Base-by-base conservation (phyloP, 2,113 vertebrate species). In the Lates calcarifer region DNA sequence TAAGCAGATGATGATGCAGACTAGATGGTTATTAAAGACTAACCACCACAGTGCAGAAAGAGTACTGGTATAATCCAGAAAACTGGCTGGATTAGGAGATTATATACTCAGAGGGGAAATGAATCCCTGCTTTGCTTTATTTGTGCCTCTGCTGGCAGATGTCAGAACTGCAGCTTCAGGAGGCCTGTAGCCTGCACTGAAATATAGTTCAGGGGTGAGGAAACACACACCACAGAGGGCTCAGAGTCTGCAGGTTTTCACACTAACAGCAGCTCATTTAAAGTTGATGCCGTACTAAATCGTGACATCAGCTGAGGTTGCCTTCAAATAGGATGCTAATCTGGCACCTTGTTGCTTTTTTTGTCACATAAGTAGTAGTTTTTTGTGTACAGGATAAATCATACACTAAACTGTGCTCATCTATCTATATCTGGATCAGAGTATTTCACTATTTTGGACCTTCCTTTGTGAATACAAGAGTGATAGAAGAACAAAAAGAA, bases 341-440 rank as follows among this genome's bases (percentile, higher is more conserved):
- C 26, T 63, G 24, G 22, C 53, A 47, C 43, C 3, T 37, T 55
- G 29, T 62, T 45, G 33, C 17, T 56, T 57, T 45, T 39, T 83
- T 57, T 77, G 58, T 56, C 26, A 31, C 71, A 51, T 57, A 74
- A 81, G 28, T 24, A 49, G 35, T 35, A 29, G 60, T 74, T 87
- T 58, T 66, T 26, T 76, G 33, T 29, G 28, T 37, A 45, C 39
- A 65, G 18, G 65, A 64, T 51, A 26, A 70, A 24, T 83, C 43
- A 62, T 18, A 49, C 35, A 43, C 63, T 17, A 9, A 13, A 26
- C 29, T 24, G 22, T 60, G 67, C 51, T 83, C 29, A 53, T 79
- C 69, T 60, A 71, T 88, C 73, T 89, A 90, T 88, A 88, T 91
- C 57, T 77, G 75, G 79, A 86, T 88, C 87, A 84, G 67, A 85